Base-by-base conservation (phyloP, 1,140 invertebrate species). In the Condylostylus longicornis region DNA sequence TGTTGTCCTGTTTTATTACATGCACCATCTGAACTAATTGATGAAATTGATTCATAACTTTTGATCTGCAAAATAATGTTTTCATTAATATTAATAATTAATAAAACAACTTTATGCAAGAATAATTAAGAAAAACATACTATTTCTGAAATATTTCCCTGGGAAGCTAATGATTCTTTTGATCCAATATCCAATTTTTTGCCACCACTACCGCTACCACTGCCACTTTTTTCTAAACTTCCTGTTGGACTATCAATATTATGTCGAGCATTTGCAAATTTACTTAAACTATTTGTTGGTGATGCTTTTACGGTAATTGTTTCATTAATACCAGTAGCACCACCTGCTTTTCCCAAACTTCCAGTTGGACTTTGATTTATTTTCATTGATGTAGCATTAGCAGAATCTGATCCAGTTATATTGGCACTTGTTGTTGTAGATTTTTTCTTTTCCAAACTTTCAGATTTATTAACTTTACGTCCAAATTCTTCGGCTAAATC, bases 31-130 rank as follows among this genome's bases (percentile, higher is more conserved):
- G 58, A 61, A 22, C 68, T 71, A 9, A 72, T 42, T 0, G 69
- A 72, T 20, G 71, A 71, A 2, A 72, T 69, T 9, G 68, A 71
- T 52, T 71, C 70, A 43, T 70, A 72, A 44, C 69, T 71, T 51
- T 72, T 72, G 30, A 72, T 70, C 69, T 72, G 35, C 12, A 41
- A 47, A 36, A 35, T 20, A n/a, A n/a, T 27, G 4, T 27, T 27
- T 27, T 4, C 25, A 27, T 27, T 27, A n/a, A 4, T 27, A 10
- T 27, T 10, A 27, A n/a, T 27, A 8, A 10, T 27, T 10, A 27
- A n/a, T 27, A 8, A 27, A 27, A 27, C 9, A 27, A 13, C 10
- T n/a, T 13, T n/a, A 27, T 27, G 8, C 25, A 10, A 4, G 14
- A 27, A 5, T 14, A 22, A 8, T 23, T 21, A 21, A 5, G 18